A percentile compares a stretch with the other conserved stretches of the same genome.
Conservation (phyloP, 2,113 vertebrate species). For the Rhodinocichla rosea region DNA sequence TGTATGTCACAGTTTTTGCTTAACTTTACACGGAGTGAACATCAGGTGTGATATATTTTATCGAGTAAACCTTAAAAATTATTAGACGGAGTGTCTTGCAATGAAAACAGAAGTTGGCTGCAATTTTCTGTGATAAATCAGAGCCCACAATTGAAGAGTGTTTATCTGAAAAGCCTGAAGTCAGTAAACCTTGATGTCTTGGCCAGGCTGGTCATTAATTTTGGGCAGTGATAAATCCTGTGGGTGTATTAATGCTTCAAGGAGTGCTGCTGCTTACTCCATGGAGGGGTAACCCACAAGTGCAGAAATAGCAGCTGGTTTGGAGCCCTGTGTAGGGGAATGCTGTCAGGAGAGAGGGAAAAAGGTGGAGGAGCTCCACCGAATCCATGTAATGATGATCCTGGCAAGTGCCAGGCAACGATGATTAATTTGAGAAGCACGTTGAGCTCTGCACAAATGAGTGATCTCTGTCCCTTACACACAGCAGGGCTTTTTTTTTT, state of each 20-base stretch:
- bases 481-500: not conserved
- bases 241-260: not conserved
- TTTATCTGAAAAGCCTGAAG: not conserved
- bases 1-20: not conserved
- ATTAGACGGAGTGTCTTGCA: not conserved
- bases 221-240: constrained; percentile 1
- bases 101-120: not conserved
- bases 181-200: constrained; percentile 5
- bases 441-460: not conserved
- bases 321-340: not conserved
- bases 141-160: not conserved
- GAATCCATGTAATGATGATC: fast-evolving
- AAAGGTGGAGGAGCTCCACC: not conserved
- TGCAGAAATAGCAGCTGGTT: not conserved
- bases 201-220: not conserved
- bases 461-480: not conserved
- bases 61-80: not conserved
- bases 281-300: not conserved
- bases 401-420: not conserved
- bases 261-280: not conserved
- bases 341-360: not conserved
- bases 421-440: not conserved
- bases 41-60: not conserved
- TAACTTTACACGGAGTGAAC: not conserved
- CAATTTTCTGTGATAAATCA: not conserved